Evolutionary conservation across 2,113 vertebrate genomes (phyloP).

Genomic region (Arvicanthis niloticus): DNA sequence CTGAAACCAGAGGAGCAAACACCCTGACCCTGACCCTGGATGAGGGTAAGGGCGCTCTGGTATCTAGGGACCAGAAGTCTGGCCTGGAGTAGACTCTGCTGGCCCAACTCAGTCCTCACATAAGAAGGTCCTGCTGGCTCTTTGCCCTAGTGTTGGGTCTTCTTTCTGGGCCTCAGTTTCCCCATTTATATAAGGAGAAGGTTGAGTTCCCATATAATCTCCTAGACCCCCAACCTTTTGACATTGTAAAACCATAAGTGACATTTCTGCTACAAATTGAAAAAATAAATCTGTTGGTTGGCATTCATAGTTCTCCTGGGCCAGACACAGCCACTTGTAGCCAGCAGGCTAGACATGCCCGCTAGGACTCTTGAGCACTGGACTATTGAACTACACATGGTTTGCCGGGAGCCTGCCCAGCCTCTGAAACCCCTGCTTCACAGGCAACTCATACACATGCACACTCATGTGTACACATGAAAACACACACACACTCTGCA

Average conservation of each 20-base stretch:
- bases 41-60: not conserved
- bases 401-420: not conserved
- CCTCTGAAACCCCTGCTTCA: too few relatives aligned
- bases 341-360: not conserved
- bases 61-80: not conserved
- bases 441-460: not conserved
- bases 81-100: not conserved
- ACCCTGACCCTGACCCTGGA: not conserved
- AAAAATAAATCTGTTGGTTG: not conserved
- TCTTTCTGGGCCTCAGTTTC: constrained; percentile 29
- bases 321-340: not conserved
- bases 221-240: not conserved
- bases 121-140: not conserved
- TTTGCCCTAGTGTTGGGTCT: not conserved
- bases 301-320: not conserved
- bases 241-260: not conserved
- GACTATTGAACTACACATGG: not conserved
- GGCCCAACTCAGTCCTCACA: not conserved
- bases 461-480: rapidly evolving
- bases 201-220: not conserved
- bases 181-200: not conserved
- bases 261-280: not conserved
- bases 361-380: not conserved
- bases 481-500: rapidly evolving
- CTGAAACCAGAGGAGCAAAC: not conserved